Conservation (phyloP, 2,888 invertebrate genomes). For the Zele albiditarsus region DNA sequence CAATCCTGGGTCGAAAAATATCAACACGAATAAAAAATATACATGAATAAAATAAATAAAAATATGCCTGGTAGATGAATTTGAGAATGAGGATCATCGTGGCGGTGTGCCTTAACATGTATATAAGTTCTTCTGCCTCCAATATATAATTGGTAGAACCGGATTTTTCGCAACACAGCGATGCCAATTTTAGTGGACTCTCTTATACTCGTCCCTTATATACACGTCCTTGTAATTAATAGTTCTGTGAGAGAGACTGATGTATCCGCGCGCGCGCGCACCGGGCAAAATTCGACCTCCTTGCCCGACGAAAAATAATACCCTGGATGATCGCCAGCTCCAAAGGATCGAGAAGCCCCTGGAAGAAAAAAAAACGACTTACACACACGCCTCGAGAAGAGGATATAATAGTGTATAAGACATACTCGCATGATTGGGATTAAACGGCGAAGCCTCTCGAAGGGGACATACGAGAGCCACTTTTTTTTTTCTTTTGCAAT, state of each 20-base stretch:
- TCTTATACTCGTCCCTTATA: conserved; percentile 10
- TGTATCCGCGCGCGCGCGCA: neutral
- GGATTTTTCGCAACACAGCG: conserved; percentile 57
- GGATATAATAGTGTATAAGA: conserved; percentile 4
- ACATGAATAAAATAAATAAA: neutral
- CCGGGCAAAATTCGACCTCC: conserved; percentile 14
- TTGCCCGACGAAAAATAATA: conserved; percentile 46
- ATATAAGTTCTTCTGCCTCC: conserved; percentile 20
- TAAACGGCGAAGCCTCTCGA: conserved; percentile 9
- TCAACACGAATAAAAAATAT: neutral
- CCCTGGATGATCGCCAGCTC: conserved; percentile 20
- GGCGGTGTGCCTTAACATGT: conserved; percentile 22
- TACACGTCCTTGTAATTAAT: conserved; percentile 65
- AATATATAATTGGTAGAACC: conserved; percentile 67
- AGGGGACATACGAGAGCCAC: conserved; percentile 6
- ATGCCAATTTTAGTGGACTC: conserved; percentile 53
- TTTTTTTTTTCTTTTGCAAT: neutral
- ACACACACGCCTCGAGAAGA: neutral
- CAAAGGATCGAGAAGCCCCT: conserved; percentile 19
- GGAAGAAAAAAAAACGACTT: neutral
- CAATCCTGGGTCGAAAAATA: neutral
- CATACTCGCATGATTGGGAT: conserved; percentile 8
- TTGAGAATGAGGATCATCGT: neutral
- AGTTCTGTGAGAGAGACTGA: conserved; percentile 54
- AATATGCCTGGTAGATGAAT: neutral